These are phyloP conservation scores for Eumacrocentrus americanus DNA, from an alignment of 2,888 invertebrate species.

Conservation along the genomic window DNA sequence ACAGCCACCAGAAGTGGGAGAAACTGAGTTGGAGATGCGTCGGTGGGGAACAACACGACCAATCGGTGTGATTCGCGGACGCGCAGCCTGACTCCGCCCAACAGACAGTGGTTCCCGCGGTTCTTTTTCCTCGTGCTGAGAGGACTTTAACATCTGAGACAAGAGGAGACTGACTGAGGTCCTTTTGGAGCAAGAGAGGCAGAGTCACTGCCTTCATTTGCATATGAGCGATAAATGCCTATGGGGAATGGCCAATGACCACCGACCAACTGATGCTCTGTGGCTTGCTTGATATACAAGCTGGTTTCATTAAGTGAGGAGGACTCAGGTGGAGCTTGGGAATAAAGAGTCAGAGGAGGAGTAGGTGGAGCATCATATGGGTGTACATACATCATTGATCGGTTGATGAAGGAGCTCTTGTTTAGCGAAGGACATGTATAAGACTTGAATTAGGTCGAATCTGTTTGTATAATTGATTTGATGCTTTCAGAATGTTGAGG, in stretches of 20 bases:
- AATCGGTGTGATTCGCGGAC: slow-evolving; percentile 57
- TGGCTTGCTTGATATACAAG: too few species aligned
- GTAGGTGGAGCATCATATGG: slow-evolving; percentile 24
- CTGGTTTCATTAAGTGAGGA: slow-evolving; percentile 10
- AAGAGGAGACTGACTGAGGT: too few species aligned
- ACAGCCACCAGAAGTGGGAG: slow-evolving; percentile 61
- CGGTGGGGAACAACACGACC: slow-evolving; percentile 57
- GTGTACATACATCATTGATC: slow-evolving; percentile 10
- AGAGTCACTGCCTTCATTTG: neutral
- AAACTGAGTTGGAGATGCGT: slow-evolving; percentile 40
- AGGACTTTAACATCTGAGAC: too few species aligned
- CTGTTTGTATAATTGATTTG: too few species aligned
- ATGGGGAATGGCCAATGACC: slow-evolving; percentile 8
- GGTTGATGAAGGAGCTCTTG: slow-evolving; percentile 20
- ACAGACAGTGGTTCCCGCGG: slow-evolving; percentile 31
- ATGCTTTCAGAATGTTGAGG: too few species aligned
- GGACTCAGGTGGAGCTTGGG: slow-evolving; percentile 20
- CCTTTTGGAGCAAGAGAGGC: too few species aligned
- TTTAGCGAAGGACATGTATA: too few species aligned
- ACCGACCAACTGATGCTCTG: slow-evolving; percentile 14
- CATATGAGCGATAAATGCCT: neutral
- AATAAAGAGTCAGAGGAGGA: slow-evolving; percentile 10
- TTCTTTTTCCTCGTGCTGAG: slow-evolving; percentile 9
- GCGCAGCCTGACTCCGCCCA: slow-evolving; percentile 51
- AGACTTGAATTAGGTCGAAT: too few species aligned